Evolutionary conservation across 2,888 invertebrate genomes (phyloP).

Genomic region (Apamea monoglypha): DNA sequence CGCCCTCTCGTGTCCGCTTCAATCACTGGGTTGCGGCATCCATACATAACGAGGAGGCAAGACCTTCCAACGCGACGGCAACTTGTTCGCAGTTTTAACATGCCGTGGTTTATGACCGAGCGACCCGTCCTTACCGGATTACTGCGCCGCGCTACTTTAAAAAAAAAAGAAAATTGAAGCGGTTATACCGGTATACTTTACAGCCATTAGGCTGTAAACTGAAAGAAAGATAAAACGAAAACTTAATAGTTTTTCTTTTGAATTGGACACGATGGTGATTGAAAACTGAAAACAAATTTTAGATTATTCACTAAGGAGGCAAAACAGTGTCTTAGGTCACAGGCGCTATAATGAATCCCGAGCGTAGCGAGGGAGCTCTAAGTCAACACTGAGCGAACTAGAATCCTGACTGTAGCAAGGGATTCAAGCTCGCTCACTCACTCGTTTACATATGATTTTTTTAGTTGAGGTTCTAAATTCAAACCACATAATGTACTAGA

Average conservation of each 20-base stretch:
- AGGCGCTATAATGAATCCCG: too few species aligned
- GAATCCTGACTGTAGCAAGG: too few species aligned
- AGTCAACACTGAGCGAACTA: too few species aligned
- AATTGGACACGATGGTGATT: background rate
- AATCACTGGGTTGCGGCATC: constrained; percentile 38
- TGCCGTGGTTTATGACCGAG: constrained; percentile 33
- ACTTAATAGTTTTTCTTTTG: background rate
- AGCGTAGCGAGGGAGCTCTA: too few species aligned
- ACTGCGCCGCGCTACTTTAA: too few species aligned
- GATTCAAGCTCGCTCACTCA: too few species aligned
- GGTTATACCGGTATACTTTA: background rate
- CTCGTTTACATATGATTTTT: too few species aligned
- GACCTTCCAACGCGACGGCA: background rate
- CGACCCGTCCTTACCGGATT: background rate
- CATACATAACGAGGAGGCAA: constrained; percentile 14
- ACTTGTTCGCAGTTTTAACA: background rate
- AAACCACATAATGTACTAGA: too few species aligned
- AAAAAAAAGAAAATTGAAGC: too few species aligned
- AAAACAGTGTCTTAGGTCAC: too few species aligned
- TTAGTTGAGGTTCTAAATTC: too few species aligned
- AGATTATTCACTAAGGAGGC: too few species aligned
- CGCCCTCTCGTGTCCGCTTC: constrained; percentile 6
- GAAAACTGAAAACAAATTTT: background rate
- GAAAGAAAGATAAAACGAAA: background rate
- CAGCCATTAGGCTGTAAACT: background rate